Evolutionary conservation across 2,797 vertebrate genomes (phyloP).

Genomic region (Eptatretus atami): DNA sequence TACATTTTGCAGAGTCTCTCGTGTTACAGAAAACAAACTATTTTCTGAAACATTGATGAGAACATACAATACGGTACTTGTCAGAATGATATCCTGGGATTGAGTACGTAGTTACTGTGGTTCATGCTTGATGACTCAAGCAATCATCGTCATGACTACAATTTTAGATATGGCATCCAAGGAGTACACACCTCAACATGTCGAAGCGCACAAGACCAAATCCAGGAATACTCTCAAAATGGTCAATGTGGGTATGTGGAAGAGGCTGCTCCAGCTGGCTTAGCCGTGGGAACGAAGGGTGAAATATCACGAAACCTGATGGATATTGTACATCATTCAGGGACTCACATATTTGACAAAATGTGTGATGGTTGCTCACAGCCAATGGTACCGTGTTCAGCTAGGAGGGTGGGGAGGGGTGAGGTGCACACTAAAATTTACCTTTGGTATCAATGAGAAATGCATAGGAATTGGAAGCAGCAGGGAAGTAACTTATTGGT

Average conservation of each 20-base stretch:
- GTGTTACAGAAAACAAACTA: no score
- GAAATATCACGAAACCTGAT: conserved; percentile 90
- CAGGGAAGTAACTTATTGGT: conserved; percentile 92
- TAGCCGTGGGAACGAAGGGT: conserved; percentile 68
- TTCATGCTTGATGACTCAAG: no score
- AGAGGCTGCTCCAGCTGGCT: conserved; percentile 73
- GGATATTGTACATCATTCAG: conserved; percentile 6
- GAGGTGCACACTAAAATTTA: conserved; percentile 13
- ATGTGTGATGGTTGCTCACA: neutral
- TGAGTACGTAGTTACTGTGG: no score
- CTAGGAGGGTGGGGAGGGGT: neutral
- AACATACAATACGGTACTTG: no score
- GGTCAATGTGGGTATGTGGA: conserved; percentile 77
- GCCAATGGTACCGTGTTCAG: neutral
- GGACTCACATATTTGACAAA: neutral
- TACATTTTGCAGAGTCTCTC: no score
- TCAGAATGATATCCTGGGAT: no score
- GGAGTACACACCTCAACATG: conserved; percentile 45
- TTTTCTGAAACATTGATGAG: no score
- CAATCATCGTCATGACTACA: no score
- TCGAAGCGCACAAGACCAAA: conserved; percentile 61
- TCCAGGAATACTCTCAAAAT: conserved; percentile 85
- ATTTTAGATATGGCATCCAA: no score
- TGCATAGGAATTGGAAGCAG: conserved; percentile 79
- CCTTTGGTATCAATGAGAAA: conserved; percentile 99